phyloP scores from a whole-genome alignment of 2,797 vertebrate species.

The Hypotaenidia philippensis region DNA sequence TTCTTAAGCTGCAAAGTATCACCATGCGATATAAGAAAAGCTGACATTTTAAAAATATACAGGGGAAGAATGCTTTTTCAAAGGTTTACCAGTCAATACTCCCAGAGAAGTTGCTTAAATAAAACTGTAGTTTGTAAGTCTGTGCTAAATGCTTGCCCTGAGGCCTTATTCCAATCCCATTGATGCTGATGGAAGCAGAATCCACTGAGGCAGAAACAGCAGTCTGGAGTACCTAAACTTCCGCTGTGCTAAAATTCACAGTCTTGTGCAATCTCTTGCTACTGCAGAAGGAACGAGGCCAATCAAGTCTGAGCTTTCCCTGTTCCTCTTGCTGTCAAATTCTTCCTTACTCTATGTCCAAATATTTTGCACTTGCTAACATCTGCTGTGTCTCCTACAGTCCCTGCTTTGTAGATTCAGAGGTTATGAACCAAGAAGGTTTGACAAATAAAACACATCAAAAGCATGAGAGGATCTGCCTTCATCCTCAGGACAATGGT shows the following conservation, averaged over 20 bases:
- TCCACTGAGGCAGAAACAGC: conserved; percentile 28
- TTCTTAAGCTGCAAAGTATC: background rate
- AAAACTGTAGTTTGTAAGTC: conserved; percentile 34
- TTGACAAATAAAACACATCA: background rate
- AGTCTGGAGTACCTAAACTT: conserved; percentile 11
- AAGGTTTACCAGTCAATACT: conserved; percentile 29
- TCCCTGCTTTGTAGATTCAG: background rate
- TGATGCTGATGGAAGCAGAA: conserved; percentile 52
- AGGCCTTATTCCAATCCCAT: conserved; percentile 15
- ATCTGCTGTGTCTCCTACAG: background rate
- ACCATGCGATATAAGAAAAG: background rate
- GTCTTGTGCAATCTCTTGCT: background rate
- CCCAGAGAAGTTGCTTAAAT: conserved; percentile 38
- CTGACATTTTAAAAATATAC: conserved; percentile 4
- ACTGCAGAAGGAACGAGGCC: background rate
- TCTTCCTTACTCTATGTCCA: background rate
- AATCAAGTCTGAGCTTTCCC: background rate
- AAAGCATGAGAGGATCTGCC: background rate
- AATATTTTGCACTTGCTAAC: background rate
- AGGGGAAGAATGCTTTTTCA: background rate
- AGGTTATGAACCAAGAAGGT: background rate
- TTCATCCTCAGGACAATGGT: background rate
- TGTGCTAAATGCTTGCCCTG: conserved; percentile 35
- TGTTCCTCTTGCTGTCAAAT: background rate
- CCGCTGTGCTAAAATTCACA: conserved; percentile 13